Evolutionary conservation across 2,113 vertebrate genomes (phyloP), one percentile per base, ranked within the genome.

Genomic region (Gymnorhina tibicen): DNA sequence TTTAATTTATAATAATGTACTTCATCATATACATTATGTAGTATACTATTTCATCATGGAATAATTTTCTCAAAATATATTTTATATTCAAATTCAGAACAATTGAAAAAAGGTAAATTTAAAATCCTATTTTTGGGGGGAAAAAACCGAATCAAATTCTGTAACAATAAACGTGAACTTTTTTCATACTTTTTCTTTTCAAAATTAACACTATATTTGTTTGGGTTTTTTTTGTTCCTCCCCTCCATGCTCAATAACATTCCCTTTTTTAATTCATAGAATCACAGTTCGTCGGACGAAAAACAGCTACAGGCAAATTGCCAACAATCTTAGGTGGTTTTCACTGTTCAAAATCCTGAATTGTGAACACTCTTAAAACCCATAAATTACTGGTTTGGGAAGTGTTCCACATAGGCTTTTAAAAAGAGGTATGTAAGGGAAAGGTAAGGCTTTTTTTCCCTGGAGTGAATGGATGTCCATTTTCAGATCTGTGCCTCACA

Each of bases 301-400:
- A 92, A 52, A 0, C 23, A 78, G 20, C 30, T 85, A 16, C 32
- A 68, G 28, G 20, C 7, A 49, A 64, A 64, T 32, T 87, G 22
- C 30, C 44, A 72, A 30, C 8, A 56, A 19, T 22, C n/a, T 60
- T 62, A 67, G 11, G 26, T 72, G 37, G 22, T 7, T 79, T 91
- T 73, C 78, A 49, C 15, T 58, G 20, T 79, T 64, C 42, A 79
- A 91, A 92, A 79, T 85, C 19, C 67, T 73, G 28, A 88, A 67
- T 53, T 55, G 33, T 30, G n/a, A 75, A n/a, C n/a, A 35, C 11
- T 81, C 26, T 41, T 47, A 50, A 89, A 84, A 33, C 5, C 1
- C 33, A 91, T 69, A 46, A 58, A 76, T 62, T 42, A 17, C 62
- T 73, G 33, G 6, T 27, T 85, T 37, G 67, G 58, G 28, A 91